These are phyloP conservation scores for Neoascia interrupta DNA, from an alignment of 2,888 invertebrate species.

Conservation along the genomic window DNA sequence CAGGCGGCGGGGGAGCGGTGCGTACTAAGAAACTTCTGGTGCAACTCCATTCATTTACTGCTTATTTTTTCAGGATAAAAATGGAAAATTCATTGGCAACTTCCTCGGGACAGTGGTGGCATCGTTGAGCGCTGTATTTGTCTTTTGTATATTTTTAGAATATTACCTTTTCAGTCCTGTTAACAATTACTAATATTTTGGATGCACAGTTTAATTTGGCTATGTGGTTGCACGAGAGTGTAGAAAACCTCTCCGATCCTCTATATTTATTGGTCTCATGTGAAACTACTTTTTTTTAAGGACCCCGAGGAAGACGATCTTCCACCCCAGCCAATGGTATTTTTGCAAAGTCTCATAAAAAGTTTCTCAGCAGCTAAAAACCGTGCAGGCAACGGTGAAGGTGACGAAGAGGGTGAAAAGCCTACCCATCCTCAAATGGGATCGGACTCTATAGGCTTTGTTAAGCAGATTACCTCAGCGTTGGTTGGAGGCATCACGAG, in stretches of 20 bases:
- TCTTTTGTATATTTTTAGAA: slow-evolving; percentile 40
- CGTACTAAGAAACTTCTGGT: slow-evolving; percentile 25
- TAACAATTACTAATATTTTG: slow-evolving; percentile 46
- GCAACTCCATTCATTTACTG: no score
- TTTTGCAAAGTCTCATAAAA: slow-evolving; percentile 75
- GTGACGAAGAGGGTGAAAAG: neutral
- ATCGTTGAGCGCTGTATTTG: slow-evolving; percentile 79
- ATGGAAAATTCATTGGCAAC: slow-evolving; percentile 79
- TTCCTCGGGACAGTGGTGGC: slow-evolving; percentile 78
- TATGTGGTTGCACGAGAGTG: slow-evolving; percentile 34
- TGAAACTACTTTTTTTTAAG: slow-evolving; percentile 70
- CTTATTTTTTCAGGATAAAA: no score
- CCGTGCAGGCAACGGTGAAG: slow-evolving; percentile 71
- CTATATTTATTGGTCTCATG: neutral
- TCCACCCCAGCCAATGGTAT: slow-evolving; percentile 76
- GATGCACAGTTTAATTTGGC: slow-evolving; percentile 18
- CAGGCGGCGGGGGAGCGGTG: slow-evolving; percentile 79
- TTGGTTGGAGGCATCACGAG: slow-evolving; percentile 77
- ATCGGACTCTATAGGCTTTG: slow-evolving; percentile 77
- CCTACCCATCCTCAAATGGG: slow-evolving; percentile 60
- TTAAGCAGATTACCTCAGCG: slow-evolving; percentile 77
- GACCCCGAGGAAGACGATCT: slow-evolving; percentile 78
- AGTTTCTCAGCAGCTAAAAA: slow-evolving; percentile 76
- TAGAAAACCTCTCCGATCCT: neutral
- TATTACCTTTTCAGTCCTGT: slow-evolving; percentile 13